Percentiles rank a stretch among this genome's conserved stretches.
Conservation (phyloP, 2,888 invertebrate genomes). For the Boloria euphrosyne region DNA sequence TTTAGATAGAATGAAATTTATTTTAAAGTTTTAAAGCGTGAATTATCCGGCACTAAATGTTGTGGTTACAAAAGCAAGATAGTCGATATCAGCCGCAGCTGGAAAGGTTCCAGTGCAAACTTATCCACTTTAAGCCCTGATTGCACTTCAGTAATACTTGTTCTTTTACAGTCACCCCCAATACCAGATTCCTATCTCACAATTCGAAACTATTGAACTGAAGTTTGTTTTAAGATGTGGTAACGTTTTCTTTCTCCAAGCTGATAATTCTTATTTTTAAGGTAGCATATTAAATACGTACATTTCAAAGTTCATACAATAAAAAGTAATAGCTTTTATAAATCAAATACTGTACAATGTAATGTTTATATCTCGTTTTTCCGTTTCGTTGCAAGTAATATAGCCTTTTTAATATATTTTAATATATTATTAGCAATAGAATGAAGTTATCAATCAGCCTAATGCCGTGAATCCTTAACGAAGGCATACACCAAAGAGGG, state of each 20-base stretch:
- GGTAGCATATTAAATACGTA: too few relatives aligned
- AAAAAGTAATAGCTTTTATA: too few relatives aligned
- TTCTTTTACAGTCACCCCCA: conserved; percentile 40
- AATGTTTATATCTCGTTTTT: too few relatives aligned
- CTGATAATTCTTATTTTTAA: background rate
- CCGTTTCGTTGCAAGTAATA: too few relatives aligned
- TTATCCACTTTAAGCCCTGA: conserved; percentile 64
- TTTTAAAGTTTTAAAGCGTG: conserved; percentile 17
- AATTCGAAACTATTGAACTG: conserved; percentile 25
- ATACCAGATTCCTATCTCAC: conserved; percentile 33
- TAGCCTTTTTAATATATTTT: too few relatives aligned
- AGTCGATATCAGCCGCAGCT: conserved; percentile 49
- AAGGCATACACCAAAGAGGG: too few relatives aligned
- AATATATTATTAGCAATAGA: too few relatives aligned
- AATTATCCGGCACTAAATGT: conserved; percentile 29
- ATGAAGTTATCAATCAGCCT: too few relatives aligned
- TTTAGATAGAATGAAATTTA: conserved; percentile 3
- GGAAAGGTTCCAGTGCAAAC: conserved; percentile 58
- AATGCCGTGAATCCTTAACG: too few relatives aligned
- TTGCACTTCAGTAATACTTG: conserved; percentile 50
- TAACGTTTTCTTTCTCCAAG: background rate
- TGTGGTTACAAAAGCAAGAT: conserved; percentile 36
- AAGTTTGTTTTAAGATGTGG: conserved; percentile 18
- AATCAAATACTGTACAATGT: too few relatives aligned
- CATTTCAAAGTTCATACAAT: too few relatives aligned